Evolutionary conservation across 2,888 invertebrate genomes (phyloP).

Genomic region (Cephus spinipes): DNA sequence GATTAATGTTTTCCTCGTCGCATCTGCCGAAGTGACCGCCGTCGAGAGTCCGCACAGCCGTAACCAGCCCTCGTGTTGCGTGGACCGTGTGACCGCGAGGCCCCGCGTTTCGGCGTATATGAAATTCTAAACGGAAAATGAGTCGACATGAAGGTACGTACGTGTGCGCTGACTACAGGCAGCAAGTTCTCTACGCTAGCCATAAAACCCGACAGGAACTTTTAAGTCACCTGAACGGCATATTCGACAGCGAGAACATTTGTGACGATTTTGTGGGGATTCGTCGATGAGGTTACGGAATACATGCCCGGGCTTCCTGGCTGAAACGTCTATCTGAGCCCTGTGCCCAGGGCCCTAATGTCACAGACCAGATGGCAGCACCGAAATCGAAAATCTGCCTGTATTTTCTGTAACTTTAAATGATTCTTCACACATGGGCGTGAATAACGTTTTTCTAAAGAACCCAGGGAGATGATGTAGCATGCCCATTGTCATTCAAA

Average conservation of each 20-base stretch:
- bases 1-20: slow-evolving; percentile 72
- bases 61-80: slow-evolving; percentile 40
- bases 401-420: slow-evolving; percentile 34
- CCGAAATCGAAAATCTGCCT: slow-evolving; percentile 43
- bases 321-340: not conserved
- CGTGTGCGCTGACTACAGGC: slow-evolving; percentile 60
- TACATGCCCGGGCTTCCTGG: not conserved
- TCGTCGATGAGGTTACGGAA: slow-evolving; percentile 2
- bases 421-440: not conserved
- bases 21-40: slow-evolving; percentile 70
- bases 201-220: not conserved
- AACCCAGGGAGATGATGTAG: not conserved
- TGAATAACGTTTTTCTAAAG: not conserved
- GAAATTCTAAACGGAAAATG: slow-evolving; percentile 75
- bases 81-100: slow-evolving; percentile 55
- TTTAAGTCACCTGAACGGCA: not conserved
- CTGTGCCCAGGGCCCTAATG: slow-evolving; percentile 47
- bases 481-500: not conserved
- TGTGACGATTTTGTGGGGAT: slow-evolving; percentile 17
- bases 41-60: slow-evolving; percentile 62
- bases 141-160: slow-evolving; percentile 95
- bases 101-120: slow-evolving; percentile 62
- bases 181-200: slow-evolving; percentile 9
- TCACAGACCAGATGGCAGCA: slow-evolving; percentile 65
- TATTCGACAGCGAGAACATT: not conserved